phyloP scores from a whole-genome alignment of 2,113 vertebrate species.

The Manacus vitellinus region DNA sequence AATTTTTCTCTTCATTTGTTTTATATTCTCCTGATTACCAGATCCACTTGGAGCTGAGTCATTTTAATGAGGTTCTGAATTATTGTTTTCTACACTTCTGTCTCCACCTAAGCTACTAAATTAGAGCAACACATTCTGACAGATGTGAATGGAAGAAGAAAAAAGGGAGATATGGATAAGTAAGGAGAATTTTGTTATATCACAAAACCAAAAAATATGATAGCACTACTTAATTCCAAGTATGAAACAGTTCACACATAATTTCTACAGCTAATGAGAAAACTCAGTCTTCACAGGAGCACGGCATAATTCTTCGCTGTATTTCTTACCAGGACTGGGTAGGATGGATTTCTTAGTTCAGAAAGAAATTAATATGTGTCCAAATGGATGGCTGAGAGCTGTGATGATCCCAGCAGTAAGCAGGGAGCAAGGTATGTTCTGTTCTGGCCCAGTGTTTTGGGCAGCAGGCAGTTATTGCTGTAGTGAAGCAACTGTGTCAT shows the following conservation, averaged over 20 bases:
- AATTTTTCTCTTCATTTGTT: background rate
- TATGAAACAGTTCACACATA: background rate
- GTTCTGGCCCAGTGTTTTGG: background rate
- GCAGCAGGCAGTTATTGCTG: background rate
- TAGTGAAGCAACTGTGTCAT: background rate
- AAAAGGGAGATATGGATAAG: background rate
- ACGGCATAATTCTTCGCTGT: background rate
- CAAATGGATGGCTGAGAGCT: background rate
- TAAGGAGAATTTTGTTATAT: slow-evolving; percentile 10
- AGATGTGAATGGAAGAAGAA: background rate
- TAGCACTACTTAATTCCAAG: background rate
- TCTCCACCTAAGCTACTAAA: slow-evolving; percentile 36
- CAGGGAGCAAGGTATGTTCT: rapidly evolving
- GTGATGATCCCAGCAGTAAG: background rate
- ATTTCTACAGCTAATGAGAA: slow-evolving; percentile 62
- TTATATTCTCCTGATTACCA: background rate
- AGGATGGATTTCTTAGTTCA: background rate
- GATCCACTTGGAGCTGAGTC: background rate
- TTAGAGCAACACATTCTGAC: slow-evolving; percentile 30
- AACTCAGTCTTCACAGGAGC: slow-evolving; percentile 5
- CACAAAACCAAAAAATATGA: slow-evolving; percentile 17
- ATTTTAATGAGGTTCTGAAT: slow-evolving; percentile 67
- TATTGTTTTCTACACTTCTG: slow-evolving; percentile 58
- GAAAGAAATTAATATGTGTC: background rate
- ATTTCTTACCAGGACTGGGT: background rate